Base-by-base conservation (phyloP, 1,140 invertebrate genomes). In the Copidosoma floridanum region DNA sequence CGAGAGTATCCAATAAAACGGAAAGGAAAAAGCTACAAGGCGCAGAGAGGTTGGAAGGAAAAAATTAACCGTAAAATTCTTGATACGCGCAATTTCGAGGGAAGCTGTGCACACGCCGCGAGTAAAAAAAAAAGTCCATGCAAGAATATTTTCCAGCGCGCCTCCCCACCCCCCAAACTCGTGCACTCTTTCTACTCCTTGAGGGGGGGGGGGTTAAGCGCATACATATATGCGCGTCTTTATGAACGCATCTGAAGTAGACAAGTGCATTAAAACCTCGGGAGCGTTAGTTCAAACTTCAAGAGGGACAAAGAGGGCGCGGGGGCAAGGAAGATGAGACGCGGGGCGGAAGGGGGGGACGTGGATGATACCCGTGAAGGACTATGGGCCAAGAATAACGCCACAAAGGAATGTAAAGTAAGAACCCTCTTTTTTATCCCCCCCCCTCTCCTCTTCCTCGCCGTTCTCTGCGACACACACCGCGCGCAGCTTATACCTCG, bases 351-450 rank as follows among this genome's bases (percentile, higher is more conserved):
- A 26, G 43, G 53, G 54, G 51, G 56, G 43, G 53, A 37, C 35
- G 38, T 14, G 38, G 11, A 48, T 32, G 37, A 56, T 43, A 56
- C 29, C 52, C 27, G 18, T 50, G 55, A 53, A 58, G 35, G 52
- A 41, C 26, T 47, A 57, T 60, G 61, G 60, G 66, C 65, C 61
- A 74, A 71, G 70, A 77, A 54, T 61, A 61, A 61, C 58, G 32
- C 11, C 50, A 78, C 77, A 80, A 80, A 80, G 76, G 77, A 79
- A 80, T 80, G 78, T 74, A 80, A 80, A 80, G 76, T 78, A 77
- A 79, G 73, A 79, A 79, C 71, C 74, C 68, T 68, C n/a, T n/a
- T n/a, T n/a, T n/a, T n/a, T n/a, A 63, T 63, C 61, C 67, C 23
- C 20, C 21, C 1, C 64, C 67, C 63, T 46, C 55, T 64, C 20